phyloP scores from a whole-genome alignment of 2,113 vertebrate genomes.

The Toxotes jaculatrix region DNA sequence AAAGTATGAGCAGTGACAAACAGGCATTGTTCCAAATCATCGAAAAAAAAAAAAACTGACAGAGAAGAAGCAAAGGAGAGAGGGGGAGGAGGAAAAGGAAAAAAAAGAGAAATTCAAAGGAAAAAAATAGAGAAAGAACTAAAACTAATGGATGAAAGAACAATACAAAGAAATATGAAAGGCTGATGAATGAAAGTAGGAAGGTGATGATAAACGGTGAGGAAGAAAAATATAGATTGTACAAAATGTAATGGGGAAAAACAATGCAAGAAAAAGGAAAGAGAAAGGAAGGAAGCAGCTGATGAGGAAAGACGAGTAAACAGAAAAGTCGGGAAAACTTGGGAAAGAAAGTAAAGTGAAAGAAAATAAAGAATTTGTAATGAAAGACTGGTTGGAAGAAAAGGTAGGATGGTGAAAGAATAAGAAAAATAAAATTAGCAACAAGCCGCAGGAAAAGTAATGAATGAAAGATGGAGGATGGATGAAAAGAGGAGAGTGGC shows the following conservation, averaged over 20 bases:
- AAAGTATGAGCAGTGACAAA: neutral
- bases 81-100: neutral
- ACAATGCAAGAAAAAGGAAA: neutral
- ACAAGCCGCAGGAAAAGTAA: neutral
- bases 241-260: neutral
- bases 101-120: neutral
- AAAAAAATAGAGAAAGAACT: neutral
- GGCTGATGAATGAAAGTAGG: neutral
- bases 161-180: neutral
- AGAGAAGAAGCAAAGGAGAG: neutral
- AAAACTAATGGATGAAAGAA: neutral
- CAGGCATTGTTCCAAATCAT: neutral
- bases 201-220: neutral
- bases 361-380: neutral
- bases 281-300: neutral
- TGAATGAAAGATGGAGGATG: slow-evolving; percentile 7
- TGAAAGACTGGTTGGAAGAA: neutral
- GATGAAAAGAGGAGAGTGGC: neutral
- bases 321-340: neutral
- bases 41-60: neutral
- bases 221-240: neutral
- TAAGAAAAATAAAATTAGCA: neutral
- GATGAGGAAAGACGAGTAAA: neutral
- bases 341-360: neutral
- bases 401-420: neutral